Conservation (phyloP, 2,113 vertebrate species). For the Elgaria multicarinata region DNA sequence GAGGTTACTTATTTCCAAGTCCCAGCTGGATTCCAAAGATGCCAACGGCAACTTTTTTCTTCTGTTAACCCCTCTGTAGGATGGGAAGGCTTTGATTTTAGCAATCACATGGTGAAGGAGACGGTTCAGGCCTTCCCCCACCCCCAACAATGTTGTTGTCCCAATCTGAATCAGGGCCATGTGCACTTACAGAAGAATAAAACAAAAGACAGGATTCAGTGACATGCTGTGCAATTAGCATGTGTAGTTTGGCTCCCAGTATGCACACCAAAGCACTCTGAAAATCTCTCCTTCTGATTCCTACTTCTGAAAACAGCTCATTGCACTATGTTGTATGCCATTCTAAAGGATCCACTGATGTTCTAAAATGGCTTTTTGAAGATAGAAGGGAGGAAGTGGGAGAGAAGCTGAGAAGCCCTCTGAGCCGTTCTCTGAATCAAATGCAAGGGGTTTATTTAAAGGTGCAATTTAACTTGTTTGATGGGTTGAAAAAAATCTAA, state of each 20-base stretch:
- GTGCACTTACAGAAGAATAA: too few species aligned
- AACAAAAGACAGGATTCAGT: too few species aligned
- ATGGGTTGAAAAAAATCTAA: neutral
- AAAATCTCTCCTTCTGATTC: neutral
- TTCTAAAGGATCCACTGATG: neutral
- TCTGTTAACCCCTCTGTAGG: too few species aligned
- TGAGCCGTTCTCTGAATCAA: neutral
- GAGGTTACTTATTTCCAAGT: conserved; percentile 31
- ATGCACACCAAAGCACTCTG: neutral
- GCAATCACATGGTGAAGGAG: too few species aligned
- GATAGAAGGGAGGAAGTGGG: neutral
- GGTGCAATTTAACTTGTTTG: neutral
- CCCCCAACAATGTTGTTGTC: too few species aligned
- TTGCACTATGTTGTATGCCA: neutral
- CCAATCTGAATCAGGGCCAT: too few species aligned
- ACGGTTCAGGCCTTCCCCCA: too few species aligned
- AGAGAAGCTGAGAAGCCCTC: neutral
- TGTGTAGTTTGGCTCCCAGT: too few species aligned
- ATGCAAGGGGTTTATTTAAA: neutral
- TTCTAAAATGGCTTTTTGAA: neutral
- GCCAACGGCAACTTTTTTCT: too few species aligned
- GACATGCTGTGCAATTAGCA: too few species aligned
- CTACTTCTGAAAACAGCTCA: neutral
- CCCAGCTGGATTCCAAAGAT: neutral
- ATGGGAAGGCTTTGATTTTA: too few species aligned